Evolutionary conservation across 2,888 invertebrate genomes (phyloP).

Genomic region (Melanostoma mellinum): DNA sequence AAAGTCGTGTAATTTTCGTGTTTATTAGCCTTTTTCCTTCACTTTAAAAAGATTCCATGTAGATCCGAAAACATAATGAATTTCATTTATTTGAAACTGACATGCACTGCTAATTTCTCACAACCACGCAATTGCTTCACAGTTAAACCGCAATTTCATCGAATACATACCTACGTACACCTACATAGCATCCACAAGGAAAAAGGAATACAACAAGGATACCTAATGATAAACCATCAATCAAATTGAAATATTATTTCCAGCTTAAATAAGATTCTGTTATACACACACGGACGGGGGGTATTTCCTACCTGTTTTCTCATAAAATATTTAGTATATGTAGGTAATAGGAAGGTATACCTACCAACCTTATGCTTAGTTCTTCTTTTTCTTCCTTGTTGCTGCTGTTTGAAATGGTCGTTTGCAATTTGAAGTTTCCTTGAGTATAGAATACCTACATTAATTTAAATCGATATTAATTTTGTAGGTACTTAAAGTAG

Average conservation of each 20-base stretch:
- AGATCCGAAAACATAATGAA: too few species aligned
- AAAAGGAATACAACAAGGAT: neutral
- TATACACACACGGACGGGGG: neutral
- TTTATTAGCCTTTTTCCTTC: neutral
- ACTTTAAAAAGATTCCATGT: neutral
- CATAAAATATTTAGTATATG: neutral
- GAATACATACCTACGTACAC: neutral
- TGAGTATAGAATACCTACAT: constrained; percentile 6
- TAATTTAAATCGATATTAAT: constrained; percentile 25
- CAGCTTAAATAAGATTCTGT: neutral
- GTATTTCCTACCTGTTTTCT: too few species aligned
- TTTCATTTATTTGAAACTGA: constrained; percentile 8
- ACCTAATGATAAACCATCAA: constrained; percentile 35
- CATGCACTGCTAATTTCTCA: constrained; percentile 22
- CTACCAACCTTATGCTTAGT: neutral
- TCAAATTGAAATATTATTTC: constrained; percentile 34
- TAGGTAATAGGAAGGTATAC: neutral
- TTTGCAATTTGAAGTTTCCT: constrained; percentile 2
- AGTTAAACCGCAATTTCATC: neutral
- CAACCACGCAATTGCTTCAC: constrained; percentile 34
- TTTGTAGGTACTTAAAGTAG: neutral
- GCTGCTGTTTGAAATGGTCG: neutral
- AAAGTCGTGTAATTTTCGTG: too few species aligned
- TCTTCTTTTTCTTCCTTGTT: neutral
- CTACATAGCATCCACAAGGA: neutral